A percentile compares a stretch with the other conserved stretches of the same genome.
Evolutionary conservation across 2,113 vertebrate species (phyloP).

Genomic region (Eudyptes chrysolophus): DNA sequence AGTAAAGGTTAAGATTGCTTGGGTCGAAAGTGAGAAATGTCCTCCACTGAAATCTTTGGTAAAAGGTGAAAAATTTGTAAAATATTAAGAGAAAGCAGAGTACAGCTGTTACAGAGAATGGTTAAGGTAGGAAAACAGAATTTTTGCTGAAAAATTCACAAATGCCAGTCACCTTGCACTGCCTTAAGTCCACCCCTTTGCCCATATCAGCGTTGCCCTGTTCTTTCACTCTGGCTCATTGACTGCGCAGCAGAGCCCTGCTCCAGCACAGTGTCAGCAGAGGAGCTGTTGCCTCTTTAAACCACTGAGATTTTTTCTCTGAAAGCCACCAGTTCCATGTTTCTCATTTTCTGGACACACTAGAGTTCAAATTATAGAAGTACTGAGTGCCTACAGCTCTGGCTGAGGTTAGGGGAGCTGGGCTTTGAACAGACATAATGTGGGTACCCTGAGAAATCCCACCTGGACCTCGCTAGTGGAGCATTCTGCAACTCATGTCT

Average conservation of each 20-base stretch:
- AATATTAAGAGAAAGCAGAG: background rate
- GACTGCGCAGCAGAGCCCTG: background rate
- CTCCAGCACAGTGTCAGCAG: background rate
- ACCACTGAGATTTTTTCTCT: background rate
- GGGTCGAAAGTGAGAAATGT: background rate
- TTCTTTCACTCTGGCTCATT: background rate
- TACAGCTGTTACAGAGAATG: background rate
- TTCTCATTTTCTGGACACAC: background rate
- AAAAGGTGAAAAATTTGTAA: background rate
- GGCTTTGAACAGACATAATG: background rate
- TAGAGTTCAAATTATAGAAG: background rate
- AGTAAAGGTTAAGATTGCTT: background rate
- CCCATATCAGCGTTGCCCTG: background rate
- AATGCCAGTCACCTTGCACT: background rate
- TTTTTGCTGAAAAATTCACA: background rate
- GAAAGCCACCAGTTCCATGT: background rate
- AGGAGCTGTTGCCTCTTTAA: background rate
- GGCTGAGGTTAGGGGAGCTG: background rate
- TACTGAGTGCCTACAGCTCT: background rate
- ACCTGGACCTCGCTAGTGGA: background rate
- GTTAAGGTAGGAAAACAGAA: background rate
- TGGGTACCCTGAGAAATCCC: background rate
- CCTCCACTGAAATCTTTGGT: background rate
- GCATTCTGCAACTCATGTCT: background rate
- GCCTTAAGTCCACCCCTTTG: background rate